Evolutionary conservation across 2,797 vertebrate species (phyloP).

Genomic region (Pseudochirops corinnae): DNA sequence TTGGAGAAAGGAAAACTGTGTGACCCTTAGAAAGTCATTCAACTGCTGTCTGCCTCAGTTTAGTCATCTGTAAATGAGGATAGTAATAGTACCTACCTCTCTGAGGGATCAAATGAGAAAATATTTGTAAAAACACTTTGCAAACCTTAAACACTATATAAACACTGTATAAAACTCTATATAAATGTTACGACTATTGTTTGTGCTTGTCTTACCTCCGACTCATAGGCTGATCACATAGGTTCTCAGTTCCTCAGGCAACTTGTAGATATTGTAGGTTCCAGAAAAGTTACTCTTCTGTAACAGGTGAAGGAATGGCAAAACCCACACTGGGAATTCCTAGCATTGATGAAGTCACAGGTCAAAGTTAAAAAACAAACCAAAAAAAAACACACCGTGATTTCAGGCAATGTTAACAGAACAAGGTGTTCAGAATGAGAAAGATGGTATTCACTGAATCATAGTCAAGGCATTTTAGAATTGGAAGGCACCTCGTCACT

Average conservation of each 20-base stretch:
- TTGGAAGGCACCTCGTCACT: background rate
- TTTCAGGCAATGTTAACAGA: background rate
- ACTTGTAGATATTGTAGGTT: background rate
- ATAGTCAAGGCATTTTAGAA: background rate
- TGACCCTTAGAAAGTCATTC: background rate
- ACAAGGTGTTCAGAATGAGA: background rate
- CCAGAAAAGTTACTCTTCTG: background rate
- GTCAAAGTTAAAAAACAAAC: background rate
- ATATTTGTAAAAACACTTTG: background rate
- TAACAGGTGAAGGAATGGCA: background rate
- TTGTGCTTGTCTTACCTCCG: background rate
- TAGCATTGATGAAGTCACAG: background rate
- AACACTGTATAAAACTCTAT: background rate
- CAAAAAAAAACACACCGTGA: background rate
- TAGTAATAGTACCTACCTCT: background rate
- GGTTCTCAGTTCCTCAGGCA: background rate
- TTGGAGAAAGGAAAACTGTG: background rate
- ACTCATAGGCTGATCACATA: background rate
- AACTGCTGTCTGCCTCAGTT: background rate
- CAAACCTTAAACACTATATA: background rate
- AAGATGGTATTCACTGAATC: background rate
- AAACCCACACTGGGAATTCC: background rate
- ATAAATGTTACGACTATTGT: background rate
- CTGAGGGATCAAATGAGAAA: background rate
- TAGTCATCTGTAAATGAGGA: background rate